phyloP scores from a whole-genome alignment of 1,140 invertebrate genomes.

The Caenorhabditis briggsae region DNA sequence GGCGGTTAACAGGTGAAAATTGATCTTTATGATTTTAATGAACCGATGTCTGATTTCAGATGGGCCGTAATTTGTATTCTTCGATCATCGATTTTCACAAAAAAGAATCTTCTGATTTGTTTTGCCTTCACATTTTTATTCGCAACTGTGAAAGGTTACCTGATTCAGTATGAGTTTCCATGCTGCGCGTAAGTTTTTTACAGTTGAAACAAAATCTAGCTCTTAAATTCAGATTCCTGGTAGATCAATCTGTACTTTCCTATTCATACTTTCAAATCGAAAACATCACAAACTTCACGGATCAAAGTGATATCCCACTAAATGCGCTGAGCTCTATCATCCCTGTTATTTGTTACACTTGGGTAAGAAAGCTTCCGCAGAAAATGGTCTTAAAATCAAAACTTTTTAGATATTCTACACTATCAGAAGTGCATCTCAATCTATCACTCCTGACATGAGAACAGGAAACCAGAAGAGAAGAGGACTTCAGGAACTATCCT shows the following conservation, averaged over 20 bases:
- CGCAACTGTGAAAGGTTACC: neutral
- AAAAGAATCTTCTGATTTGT: neutral
- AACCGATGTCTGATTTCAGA: neutral
- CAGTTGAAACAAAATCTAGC: neutral
- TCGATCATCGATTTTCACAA: constrained; percentile 52
- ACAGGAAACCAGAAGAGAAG: neutral
- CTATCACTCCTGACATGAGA: neutral
- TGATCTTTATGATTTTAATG: constrained; percentile 45
- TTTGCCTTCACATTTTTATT: constrained; percentile 8
- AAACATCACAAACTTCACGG: constrained; percentile 31
- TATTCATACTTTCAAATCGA: constrained; percentile 20
- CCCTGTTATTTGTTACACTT: constrained; percentile 30
- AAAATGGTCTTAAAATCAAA: neutral
- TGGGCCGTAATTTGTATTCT: constrained; percentile 31
- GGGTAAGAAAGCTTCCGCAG: neutral
- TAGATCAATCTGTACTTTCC: neutral
- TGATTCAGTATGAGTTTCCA: constrained; percentile 43
- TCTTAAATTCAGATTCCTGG: neutral
- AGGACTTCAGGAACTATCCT: constrained; percentile 1
- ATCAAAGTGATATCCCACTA: constrained; percentile 39
- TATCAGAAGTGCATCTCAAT: neutral
- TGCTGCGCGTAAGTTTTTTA: constrained; percentile 22
- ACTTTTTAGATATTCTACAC: constrained; percentile 3
- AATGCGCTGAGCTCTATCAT: constrained; percentile 26
- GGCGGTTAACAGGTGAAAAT: constrained; percentile 44